Evolutionary conservation across 1,140 invertebrate species (phyloP), one percentile per base, ranked within the genome.

Genomic region (Meloidogyne hapla): DNA sequence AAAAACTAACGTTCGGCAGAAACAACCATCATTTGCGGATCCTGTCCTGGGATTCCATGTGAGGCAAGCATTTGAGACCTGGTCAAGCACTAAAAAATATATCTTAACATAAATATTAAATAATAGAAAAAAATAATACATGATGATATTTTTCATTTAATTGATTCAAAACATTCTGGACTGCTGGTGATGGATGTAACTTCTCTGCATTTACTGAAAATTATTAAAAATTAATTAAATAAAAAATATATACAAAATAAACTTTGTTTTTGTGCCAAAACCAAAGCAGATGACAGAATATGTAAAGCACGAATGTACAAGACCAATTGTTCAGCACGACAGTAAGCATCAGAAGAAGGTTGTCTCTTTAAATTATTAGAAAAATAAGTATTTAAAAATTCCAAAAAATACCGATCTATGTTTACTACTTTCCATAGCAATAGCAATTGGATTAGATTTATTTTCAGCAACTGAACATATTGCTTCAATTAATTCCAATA

Each of bases 291-390:
- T 67, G 94, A 94, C 1, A 98, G 90, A 87, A 97, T 91, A 85
- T 98, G 94, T 73, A 98, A 89, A 0, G 94, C 93, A 81, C 92
- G 88, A 48, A 97, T 92, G 79, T 98, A 91, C 65, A 99, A 90
- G 61, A 97, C 94, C 62, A 98, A 89, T 85, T 96, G 93, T 88
- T 98, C 95, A 21, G 93, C 91, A 80, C 92, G 91, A 82, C 91
- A 85, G 74, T 88, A 88, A 13, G 84, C 85, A 72, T 89, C 89
- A 9, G 68, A 77, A 13, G 62, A 26, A 18, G 40, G 38, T 28
- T 77, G 76, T n/a, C 28, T 80, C n/a, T 45, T 33, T 33, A 33
- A 33, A 62, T 13, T 79, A n/a, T n/a, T n/a, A n/a, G n/a, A 45
- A 23, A 21, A 25, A 80, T n/a, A 62, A 75, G n/a, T 4, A 13